Conservation (phyloP, 1,140 invertebrate genomes). For the Pygmarrhopalites habei region DNA sequence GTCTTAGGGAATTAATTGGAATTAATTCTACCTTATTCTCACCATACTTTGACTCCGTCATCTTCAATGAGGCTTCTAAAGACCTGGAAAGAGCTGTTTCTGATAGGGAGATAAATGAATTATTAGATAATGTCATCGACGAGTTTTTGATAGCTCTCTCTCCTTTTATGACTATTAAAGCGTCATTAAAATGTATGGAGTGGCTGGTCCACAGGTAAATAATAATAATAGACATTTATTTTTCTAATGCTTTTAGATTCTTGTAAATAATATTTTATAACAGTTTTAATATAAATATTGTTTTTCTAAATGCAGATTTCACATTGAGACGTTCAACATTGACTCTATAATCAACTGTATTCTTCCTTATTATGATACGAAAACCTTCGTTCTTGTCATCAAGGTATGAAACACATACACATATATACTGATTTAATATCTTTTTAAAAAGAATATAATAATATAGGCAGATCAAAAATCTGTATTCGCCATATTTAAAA, state of each 20-base stretch:
- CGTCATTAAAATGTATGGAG: slow-evolving; percentile 81
- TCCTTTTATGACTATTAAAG: slow-evolving; percentile 76
- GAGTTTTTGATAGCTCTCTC: slow-evolving; percentile 73
- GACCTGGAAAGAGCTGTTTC: slow-evolving; percentile 73
- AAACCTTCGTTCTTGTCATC: slow-evolving; percentile 72
- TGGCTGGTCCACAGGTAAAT: slow-evolving; percentile 75
- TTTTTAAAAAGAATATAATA: too few species aligned
- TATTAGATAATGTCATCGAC: slow-evolving; percentile 66
- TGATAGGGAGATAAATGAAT: slow-evolving; percentile 62
- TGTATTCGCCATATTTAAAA: too few species aligned
- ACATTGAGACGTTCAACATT: slow-evolving; percentile 79
- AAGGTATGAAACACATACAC: slow-evolving; percentile 46
- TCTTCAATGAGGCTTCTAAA: slow-evolving; percentile 68
- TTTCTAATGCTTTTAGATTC: not conserved
- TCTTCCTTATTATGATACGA: slow-evolving; percentile 85
- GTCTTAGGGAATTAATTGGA: slow-evolving; percentile 68
- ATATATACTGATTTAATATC: too few species aligned
- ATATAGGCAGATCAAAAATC: too few species aligned
- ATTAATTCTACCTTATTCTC: slow-evolving; percentile 59
- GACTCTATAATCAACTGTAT: slow-evolving; percentile 69
- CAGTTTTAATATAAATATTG: not conserved
- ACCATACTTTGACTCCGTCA: slow-evolving; percentile 58
- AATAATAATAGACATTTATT: too few species aligned
- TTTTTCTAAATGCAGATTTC: slow-evolving; percentile 55
- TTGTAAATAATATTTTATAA: not conserved